phyloP scores from a whole-genome alignment of 2,888 invertebrate species.

The Bombyx huttoni region DNA sequence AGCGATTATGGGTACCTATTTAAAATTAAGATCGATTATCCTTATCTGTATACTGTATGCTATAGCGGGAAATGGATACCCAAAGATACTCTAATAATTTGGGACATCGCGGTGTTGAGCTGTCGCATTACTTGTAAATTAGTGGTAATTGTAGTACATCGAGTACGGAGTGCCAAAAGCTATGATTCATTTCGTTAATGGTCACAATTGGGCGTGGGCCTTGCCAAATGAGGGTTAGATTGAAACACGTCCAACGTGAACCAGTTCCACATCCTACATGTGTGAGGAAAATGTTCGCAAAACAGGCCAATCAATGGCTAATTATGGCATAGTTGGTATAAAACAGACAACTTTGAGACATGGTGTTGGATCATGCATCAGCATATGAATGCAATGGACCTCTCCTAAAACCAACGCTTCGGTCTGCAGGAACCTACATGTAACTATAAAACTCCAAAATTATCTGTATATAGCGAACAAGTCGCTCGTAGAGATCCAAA shows the following conservation, averaged over 20 bases:
- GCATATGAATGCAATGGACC: too few relatives aligned
- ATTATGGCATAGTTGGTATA: background rate
- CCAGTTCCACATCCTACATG: background rate
- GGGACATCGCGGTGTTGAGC: background rate
- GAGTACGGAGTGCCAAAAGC: slow-evolving; percentile 18
- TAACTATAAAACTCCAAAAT: too few relatives aligned
- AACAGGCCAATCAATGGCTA: background rate
- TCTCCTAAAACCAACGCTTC: too few relatives aligned
- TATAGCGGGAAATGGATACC: too few relatives aligned
- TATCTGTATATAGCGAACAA: too few relatives aligned
- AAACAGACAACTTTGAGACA: background rate
- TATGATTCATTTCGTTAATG: slow-evolving; percentile 23
- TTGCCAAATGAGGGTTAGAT: slow-evolving; percentile 16
- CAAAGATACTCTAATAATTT: too few relatives aligned
- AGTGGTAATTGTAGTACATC: background rate
- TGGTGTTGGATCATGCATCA: background rate
- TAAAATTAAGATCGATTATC: too few relatives aligned
- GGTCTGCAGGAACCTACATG: too few relatives aligned
- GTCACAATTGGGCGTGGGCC: slow-evolving; percentile 12
- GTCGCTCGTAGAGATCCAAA: too few relatives aligned
- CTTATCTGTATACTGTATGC: too few relatives aligned
- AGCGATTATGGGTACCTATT: too few relatives aligned
- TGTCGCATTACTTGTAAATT: slow-evolving; percentile 9
- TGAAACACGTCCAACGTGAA: slow-evolving; percentile 4
- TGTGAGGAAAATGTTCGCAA: background rate